phyloP scores from a whole-genome alignment of 2,113 vertebrate species.

The Acrocephalus arundinaceus region DNA sequence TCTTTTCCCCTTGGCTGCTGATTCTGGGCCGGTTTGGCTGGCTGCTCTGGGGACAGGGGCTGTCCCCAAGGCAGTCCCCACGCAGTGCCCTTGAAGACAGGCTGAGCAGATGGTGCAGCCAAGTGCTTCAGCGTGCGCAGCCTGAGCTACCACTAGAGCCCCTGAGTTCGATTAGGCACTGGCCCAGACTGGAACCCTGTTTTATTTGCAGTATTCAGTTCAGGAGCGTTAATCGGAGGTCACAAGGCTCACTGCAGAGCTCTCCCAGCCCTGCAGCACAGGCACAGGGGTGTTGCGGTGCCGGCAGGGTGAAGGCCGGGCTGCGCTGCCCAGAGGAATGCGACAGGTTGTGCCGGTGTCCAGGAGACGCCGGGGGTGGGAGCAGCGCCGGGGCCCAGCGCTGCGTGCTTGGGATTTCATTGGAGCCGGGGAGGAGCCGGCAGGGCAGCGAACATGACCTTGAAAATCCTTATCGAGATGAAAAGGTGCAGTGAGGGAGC shows the following conservation, averaged over 20 bases:
- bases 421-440: constrained; percentile 54
- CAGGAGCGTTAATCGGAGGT: background rate
- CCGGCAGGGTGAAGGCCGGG: background rate
- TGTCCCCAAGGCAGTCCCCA: background rate
- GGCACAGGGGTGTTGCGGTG: background rate
- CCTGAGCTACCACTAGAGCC: fast-evolving
- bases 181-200: fast-evolving
- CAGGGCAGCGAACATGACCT: constrained; percentile 73
- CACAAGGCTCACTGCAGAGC: fast-evolving
- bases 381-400: constrained; percentile 62
- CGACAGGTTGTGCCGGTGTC: constrained; percentile 69
- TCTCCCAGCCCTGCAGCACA: background rate
- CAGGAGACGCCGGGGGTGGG: constrained; percentile 68
- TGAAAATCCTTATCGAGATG: constrained; percentile 58
- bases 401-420: constrained; percentile 78
- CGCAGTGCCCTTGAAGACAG: background rate
- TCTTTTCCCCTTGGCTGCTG: background rate
- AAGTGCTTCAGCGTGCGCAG: fast-evolving
- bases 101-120: background rate
- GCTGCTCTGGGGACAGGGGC: background rate
- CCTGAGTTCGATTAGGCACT: fast-evolving
- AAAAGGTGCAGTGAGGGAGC: constrained; percentile 45
- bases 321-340: constrained; percentile 57
- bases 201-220: background rate
- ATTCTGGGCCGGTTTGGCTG: background rate